phyloP scores from a whole-genome alignment of 2,113 vertebrate species.

The Melierax canorus region DNA sequence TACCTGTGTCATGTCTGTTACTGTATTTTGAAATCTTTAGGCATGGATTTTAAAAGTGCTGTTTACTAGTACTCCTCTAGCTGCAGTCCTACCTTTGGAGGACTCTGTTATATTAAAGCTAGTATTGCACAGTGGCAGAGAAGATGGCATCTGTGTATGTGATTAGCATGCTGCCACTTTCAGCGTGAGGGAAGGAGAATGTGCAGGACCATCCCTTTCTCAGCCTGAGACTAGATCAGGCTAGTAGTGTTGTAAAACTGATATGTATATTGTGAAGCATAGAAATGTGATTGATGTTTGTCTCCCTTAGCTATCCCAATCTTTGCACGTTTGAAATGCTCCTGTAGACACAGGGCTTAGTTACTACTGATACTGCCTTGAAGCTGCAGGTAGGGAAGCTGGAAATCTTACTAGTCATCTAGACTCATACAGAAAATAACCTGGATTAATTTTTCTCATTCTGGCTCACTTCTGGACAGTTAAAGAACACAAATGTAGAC shows the following conservation, averaged over 20 bases:
- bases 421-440: not conserved
- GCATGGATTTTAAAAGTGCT: not conserved
- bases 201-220: not conserved
- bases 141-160: not conserved
- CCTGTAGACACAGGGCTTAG: not conserved
- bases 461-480: not conserved
- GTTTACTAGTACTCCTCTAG: not conserved
- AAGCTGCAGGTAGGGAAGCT: not conserved
- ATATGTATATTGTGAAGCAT: not conserved
- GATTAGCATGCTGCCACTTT: not conserved
- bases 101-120: not conserved
- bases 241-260: not conserved
- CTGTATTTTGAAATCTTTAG: not conserved
- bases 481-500: not conserved
- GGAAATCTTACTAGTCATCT: not conserved
- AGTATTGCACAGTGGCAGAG: not conserved
- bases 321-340: not conserved
- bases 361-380: not conserved
- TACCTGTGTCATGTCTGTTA: not conserved
- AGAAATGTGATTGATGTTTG: not conserved
- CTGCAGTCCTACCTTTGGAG: not conserved
- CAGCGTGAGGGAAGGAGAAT: fast-evolving
- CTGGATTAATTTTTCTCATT: not conserved
- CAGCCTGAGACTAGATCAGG: not conserved
- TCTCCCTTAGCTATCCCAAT: not conserved